Base-by-base conservation (phyloP, 2,888 invertebrate species). In the Mactromeris polynyma region DNA sequence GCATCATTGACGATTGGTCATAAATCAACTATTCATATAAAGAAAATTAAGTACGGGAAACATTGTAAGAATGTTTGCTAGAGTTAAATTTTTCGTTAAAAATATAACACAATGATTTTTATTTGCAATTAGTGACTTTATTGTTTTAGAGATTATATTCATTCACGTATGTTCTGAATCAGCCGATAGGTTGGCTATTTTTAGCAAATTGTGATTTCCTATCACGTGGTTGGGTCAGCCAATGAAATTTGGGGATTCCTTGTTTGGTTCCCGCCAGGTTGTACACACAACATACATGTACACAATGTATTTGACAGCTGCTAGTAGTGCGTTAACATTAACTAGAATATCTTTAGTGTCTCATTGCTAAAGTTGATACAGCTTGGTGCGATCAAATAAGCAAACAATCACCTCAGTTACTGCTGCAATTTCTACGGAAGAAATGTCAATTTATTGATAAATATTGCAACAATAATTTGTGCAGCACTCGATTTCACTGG, bases 261-360 rank as follows among this genome's bases (percentile, higher is more conserved):
- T 91, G 81, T 93, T 92, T 93, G 84, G 91, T 94, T 94, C 94
- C 94, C 94, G 94, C 94, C 94, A 93, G 90, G 73, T 79, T 86
- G 86, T 88, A 84, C 88, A 85, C 90, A 92, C 85, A 89, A 93
- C 91, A 90, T 89, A 93, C 93, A 93, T 89, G 89, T 90, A 90
- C 87, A 93, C 92, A 92, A 89, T 86, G 88, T 64, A 73, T 87
- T 89, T 90, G 92, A 90, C 89, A 90, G 88, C 88, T 88, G 84
- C 83, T 40, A 1, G 38, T 26, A 42, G 69, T 21, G 11, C 79
- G 73, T 73, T 36, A 6, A 64, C 26, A 26, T 64, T 26, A 2
- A n/a, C 58, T 26, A 1, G 6, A 64, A 64, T 64, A 26, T 64
- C 58, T 64, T 26, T 26, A n/a, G 3, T 26, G 58, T 64, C 21